Evolutionary conservation across 2,113 vertebrate species (phyloP), one percentile per base, ranked within the genome.

Genomic region (Notothenia rossii): DNA sequence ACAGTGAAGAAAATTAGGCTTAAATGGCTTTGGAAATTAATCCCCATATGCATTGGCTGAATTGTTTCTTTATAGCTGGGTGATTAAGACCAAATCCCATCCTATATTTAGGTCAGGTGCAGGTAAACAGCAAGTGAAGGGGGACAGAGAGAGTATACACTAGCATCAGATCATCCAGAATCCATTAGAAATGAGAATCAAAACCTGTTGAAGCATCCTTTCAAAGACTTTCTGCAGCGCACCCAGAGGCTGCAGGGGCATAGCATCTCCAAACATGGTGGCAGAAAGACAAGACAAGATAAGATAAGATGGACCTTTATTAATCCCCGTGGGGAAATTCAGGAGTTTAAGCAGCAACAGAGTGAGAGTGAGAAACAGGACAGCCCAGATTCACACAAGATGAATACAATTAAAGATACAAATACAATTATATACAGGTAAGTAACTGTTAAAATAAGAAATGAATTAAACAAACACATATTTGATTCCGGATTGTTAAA

Each of bases 11-110:
- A 79, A 84, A 81, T 33, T 2, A 83, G 65, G 72, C 56, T 83
- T 59, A 46, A 46, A 58, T 69, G 63, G 84, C 43, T 78, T 77
- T 79, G 49, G 87, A 77, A 74, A 68, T 88, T 53, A 84, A 87
- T 77, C 60, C 76, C 64, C 22, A 3, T 13, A 62, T 81, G 63
- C 10, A 45, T n/a, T 48, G 7, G 36, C 29, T 63, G 46, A 72
- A 68, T 77, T 48, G 58, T 70, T 67, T 51, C 33, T 63, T 12
- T 62, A 14, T 22, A 18, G 65, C 66, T 36, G 51, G 55, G 36
- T 29, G 46, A 61, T 0, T 45, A 45, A 22, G 55, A 43, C 43
- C 70, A 43, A 12, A 56, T 72, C 80, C 40, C 65, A 66, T 75
- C 72, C 18, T 51, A 22, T 22, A 77, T 89, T 51, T 66, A 72